Conservation (phyloP, 2,113 vertebrate genomes). For the Osmerus eperlanus region DNA sequence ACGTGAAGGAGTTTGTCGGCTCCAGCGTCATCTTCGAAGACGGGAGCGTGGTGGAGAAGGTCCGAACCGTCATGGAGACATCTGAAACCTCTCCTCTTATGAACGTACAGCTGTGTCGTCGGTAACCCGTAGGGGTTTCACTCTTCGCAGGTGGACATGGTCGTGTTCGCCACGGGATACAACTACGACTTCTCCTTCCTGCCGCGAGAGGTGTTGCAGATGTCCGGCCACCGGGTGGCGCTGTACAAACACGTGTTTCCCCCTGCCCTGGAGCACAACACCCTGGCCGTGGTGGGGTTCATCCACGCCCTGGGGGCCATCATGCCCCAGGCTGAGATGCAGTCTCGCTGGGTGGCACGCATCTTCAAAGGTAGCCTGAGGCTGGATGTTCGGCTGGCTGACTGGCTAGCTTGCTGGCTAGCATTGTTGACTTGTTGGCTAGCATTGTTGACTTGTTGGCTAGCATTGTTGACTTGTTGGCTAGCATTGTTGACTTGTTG, state of each 20-base stretch:
- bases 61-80: neutral
- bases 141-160: slow-evolving; percentile 65
- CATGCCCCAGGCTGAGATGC: slow-evolving; percentile 86
- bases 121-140: neutral
- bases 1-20: slow-evolving; percentile 70
- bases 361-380: slow-evolving; percentile 78
- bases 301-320: slow-evolving; percentile 82
- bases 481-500: too few relatives aligned
- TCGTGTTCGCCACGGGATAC: slow-evolving; percentile 91
- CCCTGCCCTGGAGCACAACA: slow-evolving; percentile 76
- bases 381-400: neutral
- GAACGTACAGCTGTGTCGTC: neutral
- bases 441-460: neutral
- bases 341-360: slow-evolving; percentile 79
- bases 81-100: too few relatives aligned
- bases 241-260: slow-evolving; percentile 85
- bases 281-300: slow-evolving; percentile 84
- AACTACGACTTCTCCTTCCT: slow-evolving; percentile 83
- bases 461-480: too few relatives aligned
- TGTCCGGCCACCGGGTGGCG: slow-evolving; percentile 66
- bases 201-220: slow-evolving; percentile 60
- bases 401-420: too few relatives aligned
- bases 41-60: slow-evolving; percentile 68
- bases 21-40: slow-evolving; percentile 76
- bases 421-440: too few relatives aligned